These are phyloP conservation scores for Ictalurus furcatus DNA, from an alignment of 2,113 vertebrate genomes.

Conservation along the genomic window DNA sequence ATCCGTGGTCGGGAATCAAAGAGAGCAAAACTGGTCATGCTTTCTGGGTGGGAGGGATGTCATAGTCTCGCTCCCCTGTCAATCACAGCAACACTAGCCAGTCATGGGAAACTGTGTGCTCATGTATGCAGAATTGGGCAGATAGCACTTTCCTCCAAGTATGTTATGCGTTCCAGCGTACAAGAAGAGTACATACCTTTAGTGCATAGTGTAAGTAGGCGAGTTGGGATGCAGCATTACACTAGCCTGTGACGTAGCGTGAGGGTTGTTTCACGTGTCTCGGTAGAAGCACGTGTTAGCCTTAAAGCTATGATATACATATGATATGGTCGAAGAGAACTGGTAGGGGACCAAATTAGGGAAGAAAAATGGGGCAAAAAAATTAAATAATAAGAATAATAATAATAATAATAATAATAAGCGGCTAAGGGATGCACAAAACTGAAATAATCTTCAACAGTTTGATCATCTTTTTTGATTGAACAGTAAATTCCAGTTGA, in stretches of 20 bases:
- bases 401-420: neutral
- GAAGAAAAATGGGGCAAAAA: too few species aligned
- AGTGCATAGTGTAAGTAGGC: too few species aligned
- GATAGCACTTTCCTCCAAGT: neutral
- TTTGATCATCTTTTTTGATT: neutral
- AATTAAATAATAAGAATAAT: neutral
- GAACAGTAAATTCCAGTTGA: neutral
- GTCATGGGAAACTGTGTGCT: neutral
- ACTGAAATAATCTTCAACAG: neutral
- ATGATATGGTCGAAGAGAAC: too few species aligned
- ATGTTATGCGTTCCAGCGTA: neutral
- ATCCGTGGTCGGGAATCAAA: neutral
- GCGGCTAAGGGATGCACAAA: neutral
- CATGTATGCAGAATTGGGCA: too few species aligned
- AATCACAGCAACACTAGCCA: neutral
- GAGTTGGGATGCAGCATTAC: too few species aligned
- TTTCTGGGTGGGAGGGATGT: neutral
- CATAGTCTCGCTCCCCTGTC: neutral
- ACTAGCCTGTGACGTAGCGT: neutral
- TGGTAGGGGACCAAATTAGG: too few species aligned
- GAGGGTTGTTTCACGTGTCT: neutral
- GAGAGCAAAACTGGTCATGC: neutral
- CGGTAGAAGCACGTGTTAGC: neutral
- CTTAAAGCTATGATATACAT: neutral
- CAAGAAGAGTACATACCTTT: too few species aligned